phyloP scores from a whole-genome alignment of 2,113 vertebrate species.

The Cyanoramphus novaezelandiae region DNA sequence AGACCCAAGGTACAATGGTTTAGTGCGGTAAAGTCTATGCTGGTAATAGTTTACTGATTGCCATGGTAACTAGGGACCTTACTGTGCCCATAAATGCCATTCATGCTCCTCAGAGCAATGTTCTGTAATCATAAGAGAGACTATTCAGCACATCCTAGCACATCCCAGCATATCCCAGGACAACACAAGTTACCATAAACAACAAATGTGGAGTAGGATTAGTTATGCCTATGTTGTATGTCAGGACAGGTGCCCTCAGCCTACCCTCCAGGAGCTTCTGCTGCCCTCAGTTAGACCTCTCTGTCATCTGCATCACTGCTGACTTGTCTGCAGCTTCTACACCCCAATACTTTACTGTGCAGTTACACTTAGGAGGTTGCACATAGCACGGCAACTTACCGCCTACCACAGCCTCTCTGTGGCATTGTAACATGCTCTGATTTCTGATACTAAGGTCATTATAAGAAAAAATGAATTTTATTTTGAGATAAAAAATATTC shows the following conservation, averaged over 20 bases:
- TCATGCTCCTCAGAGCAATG: not conserved
- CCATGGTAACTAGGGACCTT: not conserved
- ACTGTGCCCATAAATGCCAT: not conserved
- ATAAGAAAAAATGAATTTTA: not conserved
- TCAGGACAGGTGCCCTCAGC: not conserved
- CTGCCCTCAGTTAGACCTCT: not conserved
- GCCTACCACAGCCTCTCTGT: not conserved
- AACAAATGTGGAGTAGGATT: not conserved
- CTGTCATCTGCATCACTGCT: not conserved
- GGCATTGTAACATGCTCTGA: not conserved
- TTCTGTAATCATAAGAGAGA: accelerated
- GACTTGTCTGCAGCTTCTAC: not conserved
- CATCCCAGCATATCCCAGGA: not conserved
- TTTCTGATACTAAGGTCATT: not conserved
- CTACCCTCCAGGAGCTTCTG: not conserved
- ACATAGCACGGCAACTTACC: not conserved
- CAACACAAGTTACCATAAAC: not conserved
- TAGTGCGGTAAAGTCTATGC: not conserved
- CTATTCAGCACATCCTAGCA: no score
- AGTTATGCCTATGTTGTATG: accelerated
- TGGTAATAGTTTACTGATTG: not conserved
- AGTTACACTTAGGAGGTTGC: not conserved
- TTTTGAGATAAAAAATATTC: not conserved
- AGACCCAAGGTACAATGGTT: not conserved
- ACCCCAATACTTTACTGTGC: accelerated